These are phyloP conservation scores for Axinella damicornis DNA, from an alignment of 37 sponge, comb jelly and placozoan species.

Conservation along the genomic window DNA sequence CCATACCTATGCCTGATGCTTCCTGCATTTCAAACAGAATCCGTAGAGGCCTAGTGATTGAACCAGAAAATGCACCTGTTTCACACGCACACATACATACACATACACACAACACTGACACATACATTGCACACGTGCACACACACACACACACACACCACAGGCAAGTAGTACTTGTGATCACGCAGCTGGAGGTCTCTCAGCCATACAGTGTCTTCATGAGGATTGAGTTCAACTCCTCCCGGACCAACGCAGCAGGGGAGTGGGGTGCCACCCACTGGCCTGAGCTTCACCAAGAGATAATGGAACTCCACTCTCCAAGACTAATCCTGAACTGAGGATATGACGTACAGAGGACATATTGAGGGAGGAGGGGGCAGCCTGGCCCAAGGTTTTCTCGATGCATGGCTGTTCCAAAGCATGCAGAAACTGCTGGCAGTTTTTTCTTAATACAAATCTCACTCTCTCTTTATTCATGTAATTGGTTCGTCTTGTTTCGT, in stretches of 20 bases:
- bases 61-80: slow-evolving; percentile 13
- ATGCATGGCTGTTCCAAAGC: too few relatives aligned
- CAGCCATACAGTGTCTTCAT: slow-evolving; percentile 12
- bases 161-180: slow-evolving; percentile 73
- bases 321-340: slow-evolving; percentile 21
- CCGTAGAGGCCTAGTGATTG: too few relatives aligned
- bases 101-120: slow-evolving; percentile 34
- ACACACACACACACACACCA: background rate
- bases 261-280: slow-evolving; percentile 59
- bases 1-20: too few relatives aligned
- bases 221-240: slow-evolving; percentile 38
- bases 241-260: slow-evolving; percentile 20
- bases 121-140: too few relatives aligned
- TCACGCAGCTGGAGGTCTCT: slow-evolving; percentile 51
- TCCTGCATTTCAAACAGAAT: too few relatives aligned
- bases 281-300: slow-evolving; percentile 29
- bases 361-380: too few relatives aligned
- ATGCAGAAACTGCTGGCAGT: too few relatives aligned
- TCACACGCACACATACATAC: slow-evolving; percentile 64
- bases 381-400: too few relatives aligned
- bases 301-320: slow-evolving; percentile 57
- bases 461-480: too few relatives aligned
- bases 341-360: too few relatives aligned
- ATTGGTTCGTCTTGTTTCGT: too few relatives aligned
- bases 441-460: too few relatives aligned